Base-by-base conservation (phyloP, 2,888 invertebrate genomes). In the Timandra comae region DNA sequence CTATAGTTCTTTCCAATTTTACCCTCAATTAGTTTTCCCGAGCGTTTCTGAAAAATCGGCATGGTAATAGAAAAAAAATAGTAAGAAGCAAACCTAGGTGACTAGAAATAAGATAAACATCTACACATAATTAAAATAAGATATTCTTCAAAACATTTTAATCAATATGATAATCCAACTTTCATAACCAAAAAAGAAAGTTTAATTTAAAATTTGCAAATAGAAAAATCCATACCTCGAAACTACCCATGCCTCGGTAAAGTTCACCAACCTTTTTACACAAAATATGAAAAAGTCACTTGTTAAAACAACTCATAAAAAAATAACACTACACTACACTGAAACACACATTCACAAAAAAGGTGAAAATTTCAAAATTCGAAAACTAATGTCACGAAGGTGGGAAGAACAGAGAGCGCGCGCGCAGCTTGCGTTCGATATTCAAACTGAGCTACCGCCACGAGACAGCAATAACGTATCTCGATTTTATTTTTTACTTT, bases 391-490 rank as follows among this genome's bases (percentile, higher is more conserved):
- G 48, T 48, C 44, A 61, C 56, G n/a, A n/a, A 61, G 64, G 61
- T 63, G 58, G 60, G 24, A 38, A 36, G 37, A 47, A 54, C 54
- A 50, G 51, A 62, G 69, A 64, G 65, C 81, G 75, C 64, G 77
- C 77, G 77, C 70, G 63, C 80, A 55, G 72, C 57, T 53, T 64
- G 80, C 79, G 74, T 62, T 56, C 80, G 58, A 63, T 73, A 52
- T 71, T 71, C 67, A 64, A 64, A 84, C 82, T 82, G 82, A 79
- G 74, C 76, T 58, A 63, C 67, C 57, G 53, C 59, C 50, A 63
- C 62, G 64, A 66, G 65, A 67, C 71, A 63, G 61, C 72, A 65
- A 69, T 75, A 73, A 74, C 58, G 57, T 49, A 62, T 64, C 59
- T 65, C 61, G 62, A 58, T 63, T 63, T 66, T 60, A 64, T 62